phyloP scores from a whole-genome alignment of 2,888 invertebrate genomes.

The Andrena hattorfiana region DNA sequence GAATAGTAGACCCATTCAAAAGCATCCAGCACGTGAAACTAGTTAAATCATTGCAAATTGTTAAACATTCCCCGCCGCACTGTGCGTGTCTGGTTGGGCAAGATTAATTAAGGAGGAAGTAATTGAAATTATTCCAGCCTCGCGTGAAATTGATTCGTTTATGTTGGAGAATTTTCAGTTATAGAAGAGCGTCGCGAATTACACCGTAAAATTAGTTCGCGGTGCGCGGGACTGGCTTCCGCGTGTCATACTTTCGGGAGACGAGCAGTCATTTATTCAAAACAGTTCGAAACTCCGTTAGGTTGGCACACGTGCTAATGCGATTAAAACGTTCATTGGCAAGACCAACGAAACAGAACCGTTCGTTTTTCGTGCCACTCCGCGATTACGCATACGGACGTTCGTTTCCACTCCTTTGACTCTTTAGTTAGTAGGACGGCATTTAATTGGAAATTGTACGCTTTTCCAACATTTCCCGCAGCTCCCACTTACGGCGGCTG shows the following conservation, averaged over 20 bases:
- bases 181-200: constrained; percentile 5
- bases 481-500: no score
- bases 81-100: background rate
- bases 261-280: constrained; percentile 37
- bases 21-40: background rate
- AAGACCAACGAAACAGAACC: constrained; percentile 7
- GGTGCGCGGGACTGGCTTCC: background rate
- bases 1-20: no score
- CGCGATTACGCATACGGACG: background rate
- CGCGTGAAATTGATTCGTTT: constrained; percentile 6
- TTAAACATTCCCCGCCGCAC: background rate
- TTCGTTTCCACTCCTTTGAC: no score
- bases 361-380: background rate
- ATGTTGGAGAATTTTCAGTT: background rate
- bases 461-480: no score
- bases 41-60: background rate
- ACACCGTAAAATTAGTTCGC: constrained; percentile 25
- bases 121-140: background rate
- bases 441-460: no score
- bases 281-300: constrained; percentile 42
- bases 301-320: constrained; percentile 23
- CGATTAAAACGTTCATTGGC: constrained; percentile 36
- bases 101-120: constrained; percentile 1
- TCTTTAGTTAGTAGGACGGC: no score
- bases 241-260: constrained; percentile 2